phyloP scores from a whole-genome alignment of 2,797 vertebrate species.

The Mastacembelus armatus region DNA sequence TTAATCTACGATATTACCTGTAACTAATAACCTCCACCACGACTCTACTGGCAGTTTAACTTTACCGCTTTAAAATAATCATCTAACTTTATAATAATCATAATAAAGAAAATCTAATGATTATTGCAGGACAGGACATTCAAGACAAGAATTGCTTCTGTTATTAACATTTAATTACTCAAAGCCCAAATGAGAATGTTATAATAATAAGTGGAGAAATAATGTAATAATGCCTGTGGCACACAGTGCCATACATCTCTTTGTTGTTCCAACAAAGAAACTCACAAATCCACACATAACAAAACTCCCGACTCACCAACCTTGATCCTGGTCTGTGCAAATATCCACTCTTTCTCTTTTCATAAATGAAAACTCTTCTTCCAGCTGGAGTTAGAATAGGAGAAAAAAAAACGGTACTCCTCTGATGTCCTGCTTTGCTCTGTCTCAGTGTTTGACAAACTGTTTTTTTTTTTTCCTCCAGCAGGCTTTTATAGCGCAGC shows the following conservation, averaged over 20 bases:
- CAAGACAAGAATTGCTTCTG: no score
- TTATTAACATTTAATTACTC: background rate
- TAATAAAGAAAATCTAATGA: no score
- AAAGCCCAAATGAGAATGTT: background rate
- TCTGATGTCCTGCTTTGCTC: slow-evolving; percentile 18
- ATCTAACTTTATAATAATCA: no score
- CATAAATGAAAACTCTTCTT: slow-evolving; percentile 53
- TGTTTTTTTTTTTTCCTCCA: slow-evolving; percentile 64
- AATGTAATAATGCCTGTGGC: background rate
- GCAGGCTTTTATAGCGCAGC: slow-evolving; percentile 81
- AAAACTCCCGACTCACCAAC: slow-evolving; percentile 55
- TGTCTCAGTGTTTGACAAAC: slow-evolving; percentile 62
- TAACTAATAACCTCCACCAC: background rate
- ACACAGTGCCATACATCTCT: slow-evolving; percentile 9
- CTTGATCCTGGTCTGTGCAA: slow-evolving; percentile 35
- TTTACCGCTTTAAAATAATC: background rate
- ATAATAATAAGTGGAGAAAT: background rate
- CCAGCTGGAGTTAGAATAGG: background rate
- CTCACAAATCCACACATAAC: slow-evolving; percentile 1
- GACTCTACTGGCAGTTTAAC: background rate
- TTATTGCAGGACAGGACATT: no score
- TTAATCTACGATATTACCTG: rapidly evolving
- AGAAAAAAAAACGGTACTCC: slow-evolving; percentile 13
- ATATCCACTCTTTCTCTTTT: slow-evolving; percentile 45
- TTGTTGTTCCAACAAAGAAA: slow-evolving; percentile 65